phyloP scores from a whole-genome alignment of 37 sponge, comb jelly and placozoan genomes.

The Aphrocallistes beatrix region DNA sequence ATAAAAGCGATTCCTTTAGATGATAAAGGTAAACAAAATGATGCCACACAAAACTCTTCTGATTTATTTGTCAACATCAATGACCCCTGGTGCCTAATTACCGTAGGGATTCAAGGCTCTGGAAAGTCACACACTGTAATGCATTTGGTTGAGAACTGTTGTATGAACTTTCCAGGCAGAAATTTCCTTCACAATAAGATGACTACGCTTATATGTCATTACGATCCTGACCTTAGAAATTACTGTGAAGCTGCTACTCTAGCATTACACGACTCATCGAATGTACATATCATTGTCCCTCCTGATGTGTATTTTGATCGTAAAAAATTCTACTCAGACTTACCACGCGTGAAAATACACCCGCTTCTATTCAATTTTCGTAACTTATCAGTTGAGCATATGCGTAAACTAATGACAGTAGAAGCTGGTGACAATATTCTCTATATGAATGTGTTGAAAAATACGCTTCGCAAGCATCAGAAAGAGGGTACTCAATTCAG shows the following conservation, averaged over 20 bases:
- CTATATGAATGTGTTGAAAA: background rate
- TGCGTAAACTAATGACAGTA: background rate
- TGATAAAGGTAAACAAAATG: background rate
- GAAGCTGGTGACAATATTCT: background rate
- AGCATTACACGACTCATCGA: background rate
- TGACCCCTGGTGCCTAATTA: background rate
- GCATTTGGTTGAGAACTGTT: background rate
- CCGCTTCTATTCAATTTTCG: background rate
- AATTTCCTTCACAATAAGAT: background rate
- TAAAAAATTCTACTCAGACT: background rate
- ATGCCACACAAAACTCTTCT: background rate
- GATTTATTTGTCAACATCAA: background rate
- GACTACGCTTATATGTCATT: background rate
- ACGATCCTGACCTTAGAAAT: background rate
- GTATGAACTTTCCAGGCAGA: background rate
- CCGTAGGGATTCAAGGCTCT: background rate
- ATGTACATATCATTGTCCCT: background rate
- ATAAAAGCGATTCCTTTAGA: background rate
- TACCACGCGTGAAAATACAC: background rate
- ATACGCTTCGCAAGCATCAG: background rate
- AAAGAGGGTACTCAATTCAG: background rate
- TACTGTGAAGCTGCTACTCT: conserved; percentile 3
- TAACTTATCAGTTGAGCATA: background rate
- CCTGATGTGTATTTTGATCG: background rate
- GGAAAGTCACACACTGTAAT: conserved; percentile 4